Evolutionary conservation across 2,797 vertebrate species (phyloP).

Genomic region (Coreius guichenoti): DNA sequence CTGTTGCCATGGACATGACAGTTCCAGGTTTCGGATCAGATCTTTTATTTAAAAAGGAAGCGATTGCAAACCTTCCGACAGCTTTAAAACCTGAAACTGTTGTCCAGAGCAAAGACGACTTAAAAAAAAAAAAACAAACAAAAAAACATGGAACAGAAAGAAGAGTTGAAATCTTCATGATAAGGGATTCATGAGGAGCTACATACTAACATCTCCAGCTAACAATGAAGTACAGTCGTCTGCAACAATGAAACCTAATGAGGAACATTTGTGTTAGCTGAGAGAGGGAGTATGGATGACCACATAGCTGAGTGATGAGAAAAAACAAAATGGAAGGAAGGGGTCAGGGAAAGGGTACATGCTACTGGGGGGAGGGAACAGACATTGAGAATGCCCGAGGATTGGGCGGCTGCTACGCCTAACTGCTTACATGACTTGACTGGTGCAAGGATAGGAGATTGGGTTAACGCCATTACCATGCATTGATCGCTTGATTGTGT

Average conservation of each 20-base stretch:
- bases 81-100: constrained; percentile 57
- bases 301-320: constrained; percentile 38
- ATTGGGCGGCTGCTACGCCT: constrained; percentile 25
- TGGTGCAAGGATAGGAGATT: constrained; percentile 32
- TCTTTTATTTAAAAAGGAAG: neutral
- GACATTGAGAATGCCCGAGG: constrained; percentile 4
- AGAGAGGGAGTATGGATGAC: constrained; percentile 59
- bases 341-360: constrained; percentile 37
- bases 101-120: constrained; percentile 41
- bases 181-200: constrained; percentile 44
- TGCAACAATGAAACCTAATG: constrained; percentile 45
- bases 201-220: constrained; percentile 56
- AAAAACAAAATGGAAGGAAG: constrained; percentile 25
- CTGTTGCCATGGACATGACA: constrained; percentile 55
- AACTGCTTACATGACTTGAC: constrained; percentile 29
- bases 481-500: constrained; percentile 29
- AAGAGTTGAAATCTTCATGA: constrained; percentile 40
- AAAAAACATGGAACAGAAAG: constrained; percentile 49
- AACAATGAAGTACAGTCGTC: constrained; percentile 46
- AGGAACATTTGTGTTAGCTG: constrained; percentile 50
- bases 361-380: constrained; percentile 21
- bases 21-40: constrained; percentile 50
- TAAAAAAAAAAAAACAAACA: no score
- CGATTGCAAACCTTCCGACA: neutral
- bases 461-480: constrained; percentile 45